A percentile compares a stretch with the other conserved stretches of the same genome.
phyloP scores from a whole-genome alignment of 2,113 vertebrate species.

The Bolborhynchus lineola region DNA sequence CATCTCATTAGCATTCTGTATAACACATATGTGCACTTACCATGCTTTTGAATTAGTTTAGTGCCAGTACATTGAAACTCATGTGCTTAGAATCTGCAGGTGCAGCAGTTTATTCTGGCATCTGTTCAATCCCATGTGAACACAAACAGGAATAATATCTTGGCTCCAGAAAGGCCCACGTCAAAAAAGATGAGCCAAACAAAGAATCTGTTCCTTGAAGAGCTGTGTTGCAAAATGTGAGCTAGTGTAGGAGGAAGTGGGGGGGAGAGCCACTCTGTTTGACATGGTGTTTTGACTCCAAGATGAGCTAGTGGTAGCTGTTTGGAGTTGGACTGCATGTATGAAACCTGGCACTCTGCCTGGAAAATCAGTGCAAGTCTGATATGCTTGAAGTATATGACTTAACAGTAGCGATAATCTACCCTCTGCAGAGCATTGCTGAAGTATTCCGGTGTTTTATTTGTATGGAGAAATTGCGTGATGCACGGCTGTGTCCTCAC shows the following conservation, averaged over 20 bases:
- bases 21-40: fast-evolving
- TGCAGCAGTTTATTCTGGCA: not conserved
- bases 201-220: not conserved
- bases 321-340: not conserved
- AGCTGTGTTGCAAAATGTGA: not conserved
- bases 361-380: not conserved
- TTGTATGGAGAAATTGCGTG: conserved; percentile 98
- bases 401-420: not conserved
- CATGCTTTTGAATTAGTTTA: not conserved
- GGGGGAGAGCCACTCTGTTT: not conserved
- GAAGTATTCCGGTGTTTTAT: conserved; percentile 99
- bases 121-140: fast-evolving
- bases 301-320: fast-evolving
- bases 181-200: not conserved
- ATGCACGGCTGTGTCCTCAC: conserved; percentile 95
- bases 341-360: not conserved
- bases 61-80: not conserved
- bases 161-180: not conserved
- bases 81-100: not conserved
- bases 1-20: fast-evolving
- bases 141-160: not conserved
- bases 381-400: not conserved
- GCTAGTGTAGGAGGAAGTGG: not conserved
- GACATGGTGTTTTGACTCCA: fast-evolving
- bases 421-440: conserved; percentile 87